Base-by-base conservation (phyloP, 1,140 invertebrate genomes). In the Megathymus violae region DNA sequence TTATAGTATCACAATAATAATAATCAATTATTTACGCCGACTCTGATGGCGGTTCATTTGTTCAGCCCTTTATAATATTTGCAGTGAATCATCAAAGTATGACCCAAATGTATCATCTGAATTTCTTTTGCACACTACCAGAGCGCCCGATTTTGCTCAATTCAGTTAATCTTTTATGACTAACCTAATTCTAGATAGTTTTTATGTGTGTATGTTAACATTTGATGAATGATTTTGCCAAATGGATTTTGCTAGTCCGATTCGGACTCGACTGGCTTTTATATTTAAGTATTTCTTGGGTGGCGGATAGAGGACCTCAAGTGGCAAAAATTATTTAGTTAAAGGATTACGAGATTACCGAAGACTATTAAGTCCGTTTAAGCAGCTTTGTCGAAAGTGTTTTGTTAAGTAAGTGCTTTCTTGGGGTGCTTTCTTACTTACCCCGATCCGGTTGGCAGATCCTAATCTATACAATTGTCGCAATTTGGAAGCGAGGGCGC, bases 271-370 rank as follows among this genome's bases (percentile, higher is more conserved):
- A 31, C 27, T 4, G 7, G 27, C 1, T 31, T 31, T 31, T 31
- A 4, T 31, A 56, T 67, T 67, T 50, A 69, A 64, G 43, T 17
- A 62, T n/a, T 69, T 71, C 72, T 74, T 81, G 74, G 76, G 79
- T 82, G 79, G 78, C 60, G 44, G 36, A 58, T 47, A 43, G 59
- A 66, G 63, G 25, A 11, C 22, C 52, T 78, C 61, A 62, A 79
- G 74, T 69, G 77, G 69, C 64, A 72, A 75, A 48, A 48, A 47
- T 62, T 80, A 78, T 83, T 80, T 84, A 77, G 73, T 76, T 77
- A 80, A 80, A 71, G 71, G 79, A 84, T 84, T 84, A 80, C 56
- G 15, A 31, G 78, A 80, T 82, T 76, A 74, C 17, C n/a, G 61
- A 38, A 41, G 47, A 14, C 62, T 44, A 62, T 71, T 67, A 64